Base-by-base conservation (phyloP, 2,797 vertebrate species). In the Hipposideros larvatus region DNA sequence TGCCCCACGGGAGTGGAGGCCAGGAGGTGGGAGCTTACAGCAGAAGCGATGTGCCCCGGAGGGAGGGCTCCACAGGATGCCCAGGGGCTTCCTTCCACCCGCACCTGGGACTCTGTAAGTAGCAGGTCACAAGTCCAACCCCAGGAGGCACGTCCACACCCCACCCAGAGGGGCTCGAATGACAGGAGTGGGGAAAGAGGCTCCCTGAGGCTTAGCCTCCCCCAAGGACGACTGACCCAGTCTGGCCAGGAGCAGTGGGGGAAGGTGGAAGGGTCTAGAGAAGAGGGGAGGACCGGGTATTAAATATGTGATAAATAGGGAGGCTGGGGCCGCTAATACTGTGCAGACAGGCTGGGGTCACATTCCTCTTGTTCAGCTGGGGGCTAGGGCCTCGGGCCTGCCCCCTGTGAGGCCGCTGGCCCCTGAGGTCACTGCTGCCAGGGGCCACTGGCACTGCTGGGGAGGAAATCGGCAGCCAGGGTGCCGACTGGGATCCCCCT, bases 251-350 rank as follows among this genome's bases (percentile, higher is more conserved):
- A 55, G 94, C 71, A 78, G 77, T 0, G 2, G 53, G 59, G 59
- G 75, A 65, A 82, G 90, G 78, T 28, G 41, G 53, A 11, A 0
- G 74, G 11, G 48, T 89, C 55, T 48, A 28, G 83, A 79, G 65
- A 41, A 26, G 63, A 14, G 11, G 37, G 91, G 61, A 48, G 86
- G 88, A 78, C 57, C 59, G 3, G 0, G 94, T 90, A 80, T 98
- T 98, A 98, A 98, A 98, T 98, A 98, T 5, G 31, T 98, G 92
- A 98, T 98, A 98, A 98, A 98, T 97, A 98, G 96, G 97, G 90
- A 87, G 96, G 57, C 59, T 26, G 95, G 95, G 97, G 95, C 93
- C 91, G 78, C 5, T 96, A 98, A 98, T 80, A 98, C 97, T 98
- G 97, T 8, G 31, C 16, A 28, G 92, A 95, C 96, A 80, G 96